phyloP scores from a whole-genome alignment of 2,113 vertebrate genomes.

The Amblyopsis rosae region DNA sequence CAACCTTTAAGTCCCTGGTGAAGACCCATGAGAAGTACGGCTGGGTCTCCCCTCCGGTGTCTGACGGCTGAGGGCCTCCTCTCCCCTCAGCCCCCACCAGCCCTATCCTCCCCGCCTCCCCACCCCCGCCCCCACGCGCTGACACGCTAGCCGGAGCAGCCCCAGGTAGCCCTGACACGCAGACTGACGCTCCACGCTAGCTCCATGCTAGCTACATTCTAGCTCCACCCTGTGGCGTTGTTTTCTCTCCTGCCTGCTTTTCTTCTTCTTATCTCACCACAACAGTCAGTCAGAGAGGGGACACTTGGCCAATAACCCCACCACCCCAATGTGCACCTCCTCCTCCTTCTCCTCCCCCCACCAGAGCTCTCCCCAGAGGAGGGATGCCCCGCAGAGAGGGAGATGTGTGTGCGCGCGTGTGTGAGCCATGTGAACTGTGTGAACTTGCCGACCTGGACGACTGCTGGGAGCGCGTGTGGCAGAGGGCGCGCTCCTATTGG shows the following conservation, averaged over 20 bases:
- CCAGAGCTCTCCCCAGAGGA: slow-evolving; percentile 19
- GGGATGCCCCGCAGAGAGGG: slow-evolving; percentile 41
- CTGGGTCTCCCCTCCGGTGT: slow-evolving; percentile 97
- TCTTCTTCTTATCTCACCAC: slow-evolving; percentile 19
- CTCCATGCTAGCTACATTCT: slow-evolving; percentile 54
- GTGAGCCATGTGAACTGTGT: not conserved
- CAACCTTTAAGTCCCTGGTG: slow-evolving; percentile 99
- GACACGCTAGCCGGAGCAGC: slow-evolving; percentile 48
- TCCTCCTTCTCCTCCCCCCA: slow-evolving; percentile 11
- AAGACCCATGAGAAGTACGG: slow-evolving; percentile 99
- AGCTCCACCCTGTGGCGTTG: slow-evolving; percentile 36
- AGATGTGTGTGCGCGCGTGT: slow-evolving; percentile 31
- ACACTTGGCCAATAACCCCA: slow-evolving; percentile 10
- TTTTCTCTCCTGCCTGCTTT: not conserved
- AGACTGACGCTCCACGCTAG: slow-evolving; percentile 67
- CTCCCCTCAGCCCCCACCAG: not conserved
- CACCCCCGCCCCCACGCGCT: not conserved
- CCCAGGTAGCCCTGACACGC: slow-evolving; percentile 56
- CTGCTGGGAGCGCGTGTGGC: slow-evolving; percentile 34
- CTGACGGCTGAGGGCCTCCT: slow-evolving; percentile 87
- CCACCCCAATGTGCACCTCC: not conserved
- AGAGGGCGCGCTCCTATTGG: slow-evolving; percentile 24
- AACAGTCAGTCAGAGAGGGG: slow-evolving; percentile 21
- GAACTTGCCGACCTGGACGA: slow-evolving; percentile 31
- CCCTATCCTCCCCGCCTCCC: slow-evolving; percentile 41